These are phyloP conservation scores for Tetragnatha versicolor DNA, from an alignment of 1,140 invertebrate genomes.

Conservation along the genomic window DNA sequence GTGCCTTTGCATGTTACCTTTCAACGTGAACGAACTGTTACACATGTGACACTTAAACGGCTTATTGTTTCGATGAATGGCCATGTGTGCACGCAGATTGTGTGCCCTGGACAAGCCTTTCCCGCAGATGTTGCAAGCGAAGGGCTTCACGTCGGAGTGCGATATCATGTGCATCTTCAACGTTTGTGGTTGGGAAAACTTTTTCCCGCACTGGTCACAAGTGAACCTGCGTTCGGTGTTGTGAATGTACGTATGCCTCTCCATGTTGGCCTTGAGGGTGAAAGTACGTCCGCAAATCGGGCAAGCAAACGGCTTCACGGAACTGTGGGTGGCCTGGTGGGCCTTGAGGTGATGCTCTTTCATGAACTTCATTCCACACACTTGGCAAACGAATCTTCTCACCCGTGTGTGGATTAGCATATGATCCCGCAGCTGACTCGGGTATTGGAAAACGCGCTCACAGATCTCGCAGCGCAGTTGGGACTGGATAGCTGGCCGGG, in stretches of 20 bases:
- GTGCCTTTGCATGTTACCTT: conserved; percentile 65
- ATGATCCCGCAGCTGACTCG: conserved; percentile 56
- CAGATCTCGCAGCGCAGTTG: conserved; percentile 55
- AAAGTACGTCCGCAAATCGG: conserved; percentile 61
- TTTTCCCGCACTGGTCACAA: conserved; percentile 68
- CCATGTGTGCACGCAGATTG: conserved; percentile 61
- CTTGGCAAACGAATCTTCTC: conserved; percentile 54
- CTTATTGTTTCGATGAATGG: conserved; percentile 60
- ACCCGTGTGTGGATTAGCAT: conserved; percentile 56
- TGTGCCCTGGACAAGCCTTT: conserved; percentile 61
- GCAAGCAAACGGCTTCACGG: conserved; percentile 60
- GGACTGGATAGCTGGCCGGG: conserved; percentile 33
- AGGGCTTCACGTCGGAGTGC: conserved; percentile 66
- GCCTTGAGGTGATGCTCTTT: conserved; percentile 58
- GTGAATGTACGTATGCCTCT: conserved; percentile 69
- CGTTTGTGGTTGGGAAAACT: conserved; percentile 70
- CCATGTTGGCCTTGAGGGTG: conserved; percentile 59
- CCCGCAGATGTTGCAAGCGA: conserved; percentile 64
- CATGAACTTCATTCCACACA: conserved; percentile 57
- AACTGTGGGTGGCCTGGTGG: conserved; percentile 56
- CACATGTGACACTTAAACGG: conserved; percentile 60
- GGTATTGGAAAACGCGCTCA: conserved; percentile 56
- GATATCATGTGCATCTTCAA: conserved; percentile 68
- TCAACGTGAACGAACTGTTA: conserved; percentile 66
- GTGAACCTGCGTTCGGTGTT: conserved; percentile 66